Evolutionary conservation across 2,797 vertebrate species (phyloP).

Genomic region (Gephyroberyx darwinii): DNA sequence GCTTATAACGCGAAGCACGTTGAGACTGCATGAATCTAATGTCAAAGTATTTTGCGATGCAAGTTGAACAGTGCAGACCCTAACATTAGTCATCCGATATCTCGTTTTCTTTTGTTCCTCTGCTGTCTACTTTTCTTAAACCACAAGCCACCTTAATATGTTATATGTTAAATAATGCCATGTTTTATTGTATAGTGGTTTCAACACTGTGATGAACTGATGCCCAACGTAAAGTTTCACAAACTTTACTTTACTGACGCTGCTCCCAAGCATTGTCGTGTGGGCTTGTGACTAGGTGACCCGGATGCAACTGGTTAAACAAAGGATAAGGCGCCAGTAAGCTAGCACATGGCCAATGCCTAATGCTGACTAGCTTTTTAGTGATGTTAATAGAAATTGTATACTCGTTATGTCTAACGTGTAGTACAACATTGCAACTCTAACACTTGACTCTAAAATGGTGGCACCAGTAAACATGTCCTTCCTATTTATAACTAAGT

Average conservation of each 20-base stretch:
- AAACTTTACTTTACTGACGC: background rate
- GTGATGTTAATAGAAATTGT: background rate
- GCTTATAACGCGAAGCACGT: accelerated
- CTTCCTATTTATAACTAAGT: no score
- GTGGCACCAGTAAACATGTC: background rate
- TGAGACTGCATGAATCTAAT: no score
- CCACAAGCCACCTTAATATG: background rate
- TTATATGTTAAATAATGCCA: background rate
- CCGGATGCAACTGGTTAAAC: slow-evolving; percentile 76
- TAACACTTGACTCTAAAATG: background rate
- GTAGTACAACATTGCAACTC: background rate
- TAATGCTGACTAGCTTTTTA: background rate
- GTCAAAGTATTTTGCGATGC: no score
- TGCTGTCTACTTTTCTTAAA: background rate
- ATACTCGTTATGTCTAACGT: background rate
- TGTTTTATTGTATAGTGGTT: no score
- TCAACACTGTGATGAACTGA: no score
- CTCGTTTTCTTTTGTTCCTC: background rate
- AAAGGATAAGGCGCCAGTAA: slow-evolving; percentile 73
- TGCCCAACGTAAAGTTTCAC: background rate
- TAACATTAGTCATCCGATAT: no score
- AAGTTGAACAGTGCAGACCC: no score
- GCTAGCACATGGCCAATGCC: slow-evolving; percentile 62
- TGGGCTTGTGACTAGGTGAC: slow-evolving; percentile 56
- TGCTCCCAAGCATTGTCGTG: background rate